Base-by-base conservation (phyloP, 2,888 invertebrate genomes). In the Mesorhabditis belari region DNA sequence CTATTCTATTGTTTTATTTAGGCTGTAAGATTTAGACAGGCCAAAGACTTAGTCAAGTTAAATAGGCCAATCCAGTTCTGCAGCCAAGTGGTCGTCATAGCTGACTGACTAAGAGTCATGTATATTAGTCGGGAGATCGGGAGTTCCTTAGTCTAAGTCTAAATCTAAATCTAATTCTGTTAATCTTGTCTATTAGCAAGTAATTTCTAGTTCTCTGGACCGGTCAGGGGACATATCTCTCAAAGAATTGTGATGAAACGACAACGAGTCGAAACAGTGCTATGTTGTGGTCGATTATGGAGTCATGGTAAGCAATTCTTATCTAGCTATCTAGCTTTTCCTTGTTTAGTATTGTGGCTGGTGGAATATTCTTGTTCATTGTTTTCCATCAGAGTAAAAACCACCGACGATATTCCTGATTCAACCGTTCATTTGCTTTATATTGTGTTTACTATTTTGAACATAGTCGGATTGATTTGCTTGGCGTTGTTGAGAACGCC, bases 181-280 rank as follows among this genome's bases (percentile, higher is more conserved):
- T n/a, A n/a, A n/a, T n/a, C n/a, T n/a, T n/a, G n/a, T 19, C 21
- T n/a, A n/a, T 50, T 19, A 9, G 21, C 17, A 25, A 12, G 12
- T 1, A 25, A 23, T 1, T 25, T 35, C 9, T 17, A 71, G 71
- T 71, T 27, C 61, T 71, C 27, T 71, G 71, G 71, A 68, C 70
- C 21, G 71, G 69, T 0, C 71, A 71, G 58, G 71, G 71, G 51
- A 69, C 69, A 21, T 71, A 71, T 58, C 55, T 71, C 23, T 65
- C 71, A 44, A 66, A 66, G 56, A 71, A 71, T 28, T 71, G 68
- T 49, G 64, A 63, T 2, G 67, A 68, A 44, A 63, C 66, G 60
- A 71, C 69, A 5, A 68, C 64, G 12, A 64, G 68, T 35, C 57
- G 68, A 5, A 69, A 71, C 59, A 71, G 71, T 55, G 66, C 71